Evolutionary conservation across 2,113 vertebrate species (phyloP).

Genomic region (Leucoraja erinaceus): DNA sequence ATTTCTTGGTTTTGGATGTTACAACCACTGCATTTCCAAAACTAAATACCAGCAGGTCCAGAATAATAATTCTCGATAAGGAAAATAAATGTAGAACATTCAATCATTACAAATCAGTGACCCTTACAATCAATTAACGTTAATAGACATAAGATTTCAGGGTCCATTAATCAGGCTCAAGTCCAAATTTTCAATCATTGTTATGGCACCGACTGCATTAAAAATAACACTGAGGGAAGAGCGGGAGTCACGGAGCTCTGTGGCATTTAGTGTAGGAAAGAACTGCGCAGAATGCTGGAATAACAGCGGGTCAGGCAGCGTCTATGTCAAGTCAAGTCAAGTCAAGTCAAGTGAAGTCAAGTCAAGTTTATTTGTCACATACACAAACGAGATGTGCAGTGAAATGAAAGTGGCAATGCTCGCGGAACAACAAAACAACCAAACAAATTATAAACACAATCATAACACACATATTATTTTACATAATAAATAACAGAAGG

Average conservation of each 20-base stretch:
- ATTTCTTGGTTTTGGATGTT: too few relatives aligned
- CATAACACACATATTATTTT: too few relatives aligned
- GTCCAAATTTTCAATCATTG: background rate
- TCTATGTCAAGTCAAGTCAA: too few relatives aligned
- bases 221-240: background rate
- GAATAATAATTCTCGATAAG: background rate
- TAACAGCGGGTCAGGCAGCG: too few relatives aligned
- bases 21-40: background rate
- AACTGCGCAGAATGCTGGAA: too few relatives aligned
- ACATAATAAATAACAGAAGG: too few relatives aligned
- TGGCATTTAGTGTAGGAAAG: background rate
- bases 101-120: background rate
- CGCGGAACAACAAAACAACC: too few relatives aligned
- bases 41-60: background rate
- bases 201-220: background rate
- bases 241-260: background rate
- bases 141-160: background rate
- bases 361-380: too few relatives aligned
- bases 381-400: too few relatives aligned
- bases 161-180: background rate
- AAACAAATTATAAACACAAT: too few relatives aligned
- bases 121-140: background rate
- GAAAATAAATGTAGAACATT: background rate
- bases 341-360: too few relatives aligned
- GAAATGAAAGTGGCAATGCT: too few relatives aligned